Conservation (phyloP, 2,113 vertebrate genomes). For the Melanocharis versteri region DNA sequence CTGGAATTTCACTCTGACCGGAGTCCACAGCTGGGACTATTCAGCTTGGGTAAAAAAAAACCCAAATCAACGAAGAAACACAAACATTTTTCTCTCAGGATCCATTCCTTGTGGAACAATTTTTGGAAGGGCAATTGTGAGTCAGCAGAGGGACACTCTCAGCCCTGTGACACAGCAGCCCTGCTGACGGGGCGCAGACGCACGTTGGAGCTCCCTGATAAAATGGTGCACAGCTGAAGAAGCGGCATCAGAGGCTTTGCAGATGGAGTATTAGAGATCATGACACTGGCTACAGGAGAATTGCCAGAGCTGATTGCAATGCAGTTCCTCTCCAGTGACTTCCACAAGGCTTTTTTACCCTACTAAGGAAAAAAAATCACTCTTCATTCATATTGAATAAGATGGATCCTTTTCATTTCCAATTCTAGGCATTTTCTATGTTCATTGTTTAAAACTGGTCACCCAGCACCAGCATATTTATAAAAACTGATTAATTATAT, state of each 20-base stretch:
- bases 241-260: neutral
- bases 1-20: neutral
- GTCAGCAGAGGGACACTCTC: neutral
- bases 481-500: conserved; percentile 2
- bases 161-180: neutral
- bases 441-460: neutral
- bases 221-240: neutral
- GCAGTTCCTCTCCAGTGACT: neutral
- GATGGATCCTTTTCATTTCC: neutral
- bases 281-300: neutral
- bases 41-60: neutral
- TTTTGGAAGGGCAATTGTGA: neutral
- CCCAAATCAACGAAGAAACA: neutral
- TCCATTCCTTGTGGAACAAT: neutral
- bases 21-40: neutral
- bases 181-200: neutral
- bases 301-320: neutral
- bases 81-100: neutral
- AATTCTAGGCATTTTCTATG: neutral
- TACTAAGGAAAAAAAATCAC: neutral
- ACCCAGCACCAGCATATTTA: neutral
- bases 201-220: neutral
- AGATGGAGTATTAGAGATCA: neutral
- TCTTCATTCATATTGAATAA: neutral
- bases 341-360: neutral